phyloP scores from a whole-genome alignment of 2,888 invertebrate genomes.

The Ormyrus thymus region DNA sequence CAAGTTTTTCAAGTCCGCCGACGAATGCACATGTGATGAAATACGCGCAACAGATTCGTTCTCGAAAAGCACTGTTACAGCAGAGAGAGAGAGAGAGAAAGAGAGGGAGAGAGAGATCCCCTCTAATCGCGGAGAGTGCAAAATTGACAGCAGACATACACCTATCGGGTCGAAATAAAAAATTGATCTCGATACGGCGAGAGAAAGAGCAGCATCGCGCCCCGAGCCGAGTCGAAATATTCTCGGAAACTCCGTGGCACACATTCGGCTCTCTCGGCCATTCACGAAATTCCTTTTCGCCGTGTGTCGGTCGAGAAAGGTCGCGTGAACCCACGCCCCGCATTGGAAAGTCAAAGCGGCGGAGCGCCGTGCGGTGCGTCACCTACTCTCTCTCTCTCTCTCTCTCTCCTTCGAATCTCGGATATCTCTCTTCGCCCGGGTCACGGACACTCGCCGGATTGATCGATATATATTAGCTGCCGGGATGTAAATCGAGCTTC shows the following conservation, averaged over 20 bases:
- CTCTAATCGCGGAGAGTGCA: too few relatives aligned
- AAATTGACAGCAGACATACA: too few relatives aligned
- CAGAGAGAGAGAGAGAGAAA: too few relatives aligned
- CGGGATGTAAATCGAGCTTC: conserved; percentile 31
- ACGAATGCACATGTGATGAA: too few relatives aligned
- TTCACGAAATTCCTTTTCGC: background rate
- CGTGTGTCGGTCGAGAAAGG: background rate
- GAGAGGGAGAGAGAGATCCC: too few relatives aligned
- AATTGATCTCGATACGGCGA: too few relatives aligned
- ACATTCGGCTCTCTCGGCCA: background rate
- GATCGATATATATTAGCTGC: conserved; percentile 21
- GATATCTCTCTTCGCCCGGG: conserved; percentile 5
- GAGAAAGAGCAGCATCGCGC: too few relatives aligned
- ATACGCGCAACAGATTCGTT: too few relatives aligned
- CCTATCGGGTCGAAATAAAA: too few relatives aligned
- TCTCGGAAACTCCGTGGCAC: background rate
- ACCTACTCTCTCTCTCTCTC: background rate
- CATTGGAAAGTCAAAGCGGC: background rate
- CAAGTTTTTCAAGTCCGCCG: too few relatives aligned
- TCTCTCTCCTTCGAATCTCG: background rate
- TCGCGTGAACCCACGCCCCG: background rate
- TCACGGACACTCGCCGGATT: conserved; percentile 24
- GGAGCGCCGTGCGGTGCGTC: background rate
- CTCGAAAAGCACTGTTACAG: too few relatives aligned
- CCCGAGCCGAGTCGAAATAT: too few relatives aligned